Conservation (phyloP, 1,140 invertebrate species). For the Atta texana region DNA sequence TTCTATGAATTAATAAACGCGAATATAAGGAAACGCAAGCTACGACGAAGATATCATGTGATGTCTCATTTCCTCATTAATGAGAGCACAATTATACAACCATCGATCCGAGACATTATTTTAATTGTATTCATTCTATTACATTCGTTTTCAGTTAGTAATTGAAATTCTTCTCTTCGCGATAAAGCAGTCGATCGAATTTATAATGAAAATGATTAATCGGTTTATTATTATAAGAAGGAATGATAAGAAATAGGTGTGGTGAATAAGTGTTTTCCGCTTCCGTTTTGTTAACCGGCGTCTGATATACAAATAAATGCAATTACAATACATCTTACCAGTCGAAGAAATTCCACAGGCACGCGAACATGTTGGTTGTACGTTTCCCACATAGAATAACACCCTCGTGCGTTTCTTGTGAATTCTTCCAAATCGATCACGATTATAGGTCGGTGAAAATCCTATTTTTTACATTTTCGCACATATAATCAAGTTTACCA, state of each 20-base stretch:
- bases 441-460: not conserved
- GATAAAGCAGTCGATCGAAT: not conserved
- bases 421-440: not conserved
- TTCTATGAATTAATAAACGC: conserved; percentile 12
- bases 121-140: not conserved
- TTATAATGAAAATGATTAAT: conserved; percentile 6
- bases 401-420: conserved; percentile 1
- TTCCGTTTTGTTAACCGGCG: not conserved
- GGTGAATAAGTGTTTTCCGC: not conserved
- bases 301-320: not conserved
- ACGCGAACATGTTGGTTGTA: conserved; percentile 87
- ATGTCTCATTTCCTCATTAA: not conserved
- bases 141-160: not conserved
- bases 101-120: not conserved
- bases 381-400: conserved; percentile 59
- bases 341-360: conserved; percentile 89
- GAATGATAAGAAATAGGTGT: not conserved
- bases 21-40: not conserved
- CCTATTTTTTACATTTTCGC: conserved; percentile 33
- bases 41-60: not conserved
- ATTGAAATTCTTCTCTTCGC: not conserved
- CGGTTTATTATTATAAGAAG: not conserved
- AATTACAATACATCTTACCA: conserved; percentile 86
- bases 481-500: not conserved
- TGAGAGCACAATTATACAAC: not conserved